Conservation (phyloP, 1,140 invertebrate genomes). For the Elymnias hypermnestra region DNA sequence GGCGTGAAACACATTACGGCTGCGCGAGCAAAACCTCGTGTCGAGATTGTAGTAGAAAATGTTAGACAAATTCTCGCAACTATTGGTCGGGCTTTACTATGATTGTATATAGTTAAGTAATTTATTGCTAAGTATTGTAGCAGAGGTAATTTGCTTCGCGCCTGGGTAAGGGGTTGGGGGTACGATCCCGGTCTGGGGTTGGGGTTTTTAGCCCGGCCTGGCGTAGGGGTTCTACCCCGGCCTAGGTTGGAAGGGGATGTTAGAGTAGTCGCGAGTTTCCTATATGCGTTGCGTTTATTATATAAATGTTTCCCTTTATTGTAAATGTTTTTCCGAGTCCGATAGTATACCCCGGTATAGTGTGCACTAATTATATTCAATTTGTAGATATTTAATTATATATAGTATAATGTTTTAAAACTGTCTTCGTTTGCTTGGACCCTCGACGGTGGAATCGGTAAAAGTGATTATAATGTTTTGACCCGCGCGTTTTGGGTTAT, state of each 20-base stretch:
- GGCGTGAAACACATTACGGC: conserved; percentile 69
- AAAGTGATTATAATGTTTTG: conserved; percentile 64
- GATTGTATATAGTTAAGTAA: conserved; percentile 65
- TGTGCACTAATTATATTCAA: conserved; percentile 68
- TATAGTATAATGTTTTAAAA: conserved; percentile 73
- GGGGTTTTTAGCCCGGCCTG: neutral
- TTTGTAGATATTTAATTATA: conserved; percentile 75
- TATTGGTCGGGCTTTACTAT: conserved; percentile 27
- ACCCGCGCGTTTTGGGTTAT: conserved; percentile 51
- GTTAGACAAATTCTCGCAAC: conserved; percentile 28
- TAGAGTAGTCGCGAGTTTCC: conserved; percentile 60
- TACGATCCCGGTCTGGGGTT: conserved; percentile 7
- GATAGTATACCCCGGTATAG: conserved; percentile 52
- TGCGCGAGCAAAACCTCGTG: conserved; percentile 27
- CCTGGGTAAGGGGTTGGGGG: conserved; percentile 27
- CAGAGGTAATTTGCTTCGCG: conserved; percentile 67
- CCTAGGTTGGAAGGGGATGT: conserved; percentile 37
- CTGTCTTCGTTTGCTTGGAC: conserved; percentile 65
- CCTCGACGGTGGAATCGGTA: conserved; percentile 51
- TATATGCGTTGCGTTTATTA: conserved; percentile 70
- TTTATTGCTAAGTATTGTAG: conserved; percentile 66
- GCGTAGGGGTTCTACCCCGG: conserved; percentile 7
- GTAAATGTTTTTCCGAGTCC: conserved; percentile 70
- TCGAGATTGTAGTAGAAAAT: conserved; percentile 27
- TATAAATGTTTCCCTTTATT: conserved; percentile 72